phyloP scores from a whole-genome alignment of 2,797 vertebrate genomes.

The Sebastes oblongus region DNA sequence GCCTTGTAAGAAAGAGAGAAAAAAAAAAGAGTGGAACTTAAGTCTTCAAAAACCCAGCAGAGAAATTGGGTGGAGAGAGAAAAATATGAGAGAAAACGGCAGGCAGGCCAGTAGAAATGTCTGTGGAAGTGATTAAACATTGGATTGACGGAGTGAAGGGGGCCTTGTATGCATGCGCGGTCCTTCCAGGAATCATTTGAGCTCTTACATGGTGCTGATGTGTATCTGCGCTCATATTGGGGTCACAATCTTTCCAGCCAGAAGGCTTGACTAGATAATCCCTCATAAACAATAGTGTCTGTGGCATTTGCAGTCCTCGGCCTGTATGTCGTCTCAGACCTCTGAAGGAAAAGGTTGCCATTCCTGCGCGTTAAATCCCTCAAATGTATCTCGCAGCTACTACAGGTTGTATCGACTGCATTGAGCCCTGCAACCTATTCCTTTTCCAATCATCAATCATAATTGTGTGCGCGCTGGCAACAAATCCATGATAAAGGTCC shows the following conservation, averaged over 20 bases:
- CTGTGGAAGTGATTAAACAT: constrained; percentile 74
- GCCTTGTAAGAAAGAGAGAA: constrained; percentile 67
- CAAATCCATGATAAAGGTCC: constrained; percentile 68
- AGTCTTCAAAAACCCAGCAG: constrained; percentile 70
- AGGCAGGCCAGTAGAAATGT: constrained; percentile 56
- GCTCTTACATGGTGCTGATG: constrained; percentile 75
- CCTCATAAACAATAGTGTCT: constrained; percentile 79
- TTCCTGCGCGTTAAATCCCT: constrained; percentile 53
- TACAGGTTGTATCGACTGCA: constrained; percentile 47
- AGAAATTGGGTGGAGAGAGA: constrained; percentile 55
- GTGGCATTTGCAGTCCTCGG: constrained; percentile 77
- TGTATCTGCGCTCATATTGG: constrained; percentile 81
- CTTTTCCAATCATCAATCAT: constrained; percentile 65
- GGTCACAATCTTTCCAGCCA: constrained; percentile 73
- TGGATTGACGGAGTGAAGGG: constrained; percentile 64
- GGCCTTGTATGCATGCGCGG: constrained; percentile 65
- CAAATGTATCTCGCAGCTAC: constrained; percentile 36
- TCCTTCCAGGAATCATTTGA: constrained; percentile 71
- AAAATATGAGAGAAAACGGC: constrained; percentile 57
- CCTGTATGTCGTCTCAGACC: constrained; percentile 37
- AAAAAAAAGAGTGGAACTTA: constrained; percentile 58
- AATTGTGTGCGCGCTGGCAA: constrained; percentile 45
- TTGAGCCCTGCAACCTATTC: constrained; percentile 28
- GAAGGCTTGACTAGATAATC: constrained; percentile 77
- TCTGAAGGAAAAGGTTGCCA: constrained; percentile 58